Conservation (phyloP, 2,113 vertebrate species). For the Excalfactoria chinensis region DNA sequence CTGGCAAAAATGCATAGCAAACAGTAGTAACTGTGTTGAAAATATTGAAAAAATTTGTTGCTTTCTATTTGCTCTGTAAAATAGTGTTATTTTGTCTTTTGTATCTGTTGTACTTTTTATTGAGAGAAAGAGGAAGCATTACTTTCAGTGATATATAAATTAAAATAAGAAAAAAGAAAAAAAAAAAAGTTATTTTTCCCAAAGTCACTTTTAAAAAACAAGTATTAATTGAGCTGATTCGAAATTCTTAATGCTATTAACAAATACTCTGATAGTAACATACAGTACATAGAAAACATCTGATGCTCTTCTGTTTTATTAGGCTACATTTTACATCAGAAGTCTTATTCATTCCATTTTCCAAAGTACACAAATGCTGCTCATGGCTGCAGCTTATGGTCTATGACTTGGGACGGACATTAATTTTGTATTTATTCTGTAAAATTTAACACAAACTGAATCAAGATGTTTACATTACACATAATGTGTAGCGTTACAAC, state of each 20-base stretch:
- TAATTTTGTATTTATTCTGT: not conserved
- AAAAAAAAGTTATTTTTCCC: not conserved
- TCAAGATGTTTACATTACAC: not conserved
- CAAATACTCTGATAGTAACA: not conserved
- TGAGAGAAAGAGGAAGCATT: too few species aligned
- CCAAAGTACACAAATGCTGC: not conserved
- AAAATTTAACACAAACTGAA: not conserved
- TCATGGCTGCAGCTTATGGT: not conserved
- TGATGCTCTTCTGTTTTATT: not conserved
- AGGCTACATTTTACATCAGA: not conserved
- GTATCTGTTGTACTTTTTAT: too few species aligned
- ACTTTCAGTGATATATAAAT: not conserved
- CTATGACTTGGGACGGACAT: rapidly evolving
- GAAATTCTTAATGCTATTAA: not conserved
- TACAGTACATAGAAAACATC: not conserved
- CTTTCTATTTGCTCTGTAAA: too few species aligned
- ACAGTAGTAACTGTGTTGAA: too few species aligned
- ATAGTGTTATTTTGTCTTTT: too few species aligned
- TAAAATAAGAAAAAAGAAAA: too few species aligned
- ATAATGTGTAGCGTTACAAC: not conserved
- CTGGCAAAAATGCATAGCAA: too few species aligned
- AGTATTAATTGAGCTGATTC: not conserved
- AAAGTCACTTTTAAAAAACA: not conserved
- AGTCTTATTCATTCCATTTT: not conserved
- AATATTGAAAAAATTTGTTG: too few species aligned